These are phyloP conservation scores for Cotesia vestalis DNA, from an alignment of 1,140 invertebrate genomes.

Conservation along the genomic window DNA sequence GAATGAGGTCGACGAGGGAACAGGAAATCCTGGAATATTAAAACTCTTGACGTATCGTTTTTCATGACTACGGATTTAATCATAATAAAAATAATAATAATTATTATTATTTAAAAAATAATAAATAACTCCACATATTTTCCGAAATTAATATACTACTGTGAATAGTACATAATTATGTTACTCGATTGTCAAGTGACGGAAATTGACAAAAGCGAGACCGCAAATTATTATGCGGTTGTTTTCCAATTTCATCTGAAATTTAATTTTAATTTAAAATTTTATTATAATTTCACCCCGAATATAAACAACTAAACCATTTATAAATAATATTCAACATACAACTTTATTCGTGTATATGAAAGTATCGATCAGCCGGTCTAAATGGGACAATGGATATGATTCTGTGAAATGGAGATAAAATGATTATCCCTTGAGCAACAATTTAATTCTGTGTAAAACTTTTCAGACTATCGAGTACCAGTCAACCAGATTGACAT, in stretches of 20 bases:
- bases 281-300: neutral
- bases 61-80: neutral
- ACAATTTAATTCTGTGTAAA: too few relatives aligned
- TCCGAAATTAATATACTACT: neutral
- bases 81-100: neutral
- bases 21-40: constrained; percentile 12
- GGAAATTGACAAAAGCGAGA: constrained; percentile 1
- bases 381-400: constrained; percentile 7
- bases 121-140: neutral
- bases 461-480: too few relatives aligned
- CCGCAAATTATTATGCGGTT: neutral
- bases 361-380: constrained; percentile 3
- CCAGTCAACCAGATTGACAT: too few relatives aligned
- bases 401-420: constrained; percentile 12
- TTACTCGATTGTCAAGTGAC: neutral
- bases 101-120: neutral
- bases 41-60: constrained; percentile 8
- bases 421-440: constrained; percentile 10
- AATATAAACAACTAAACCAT: neutral
- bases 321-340: too few relatives aligned
- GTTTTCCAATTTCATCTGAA: neutral
- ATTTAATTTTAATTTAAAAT: neutral
- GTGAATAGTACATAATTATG: constrained; percentile 9
- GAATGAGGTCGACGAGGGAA: constrained; percentile 11
- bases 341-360: neutral